A percentile compares a stretch with the other conserved stretches of the same genome.
phyloP scores from a whole-genome alignment of 2,113 vertebrate species.

The Clupea harengus region DNA sequence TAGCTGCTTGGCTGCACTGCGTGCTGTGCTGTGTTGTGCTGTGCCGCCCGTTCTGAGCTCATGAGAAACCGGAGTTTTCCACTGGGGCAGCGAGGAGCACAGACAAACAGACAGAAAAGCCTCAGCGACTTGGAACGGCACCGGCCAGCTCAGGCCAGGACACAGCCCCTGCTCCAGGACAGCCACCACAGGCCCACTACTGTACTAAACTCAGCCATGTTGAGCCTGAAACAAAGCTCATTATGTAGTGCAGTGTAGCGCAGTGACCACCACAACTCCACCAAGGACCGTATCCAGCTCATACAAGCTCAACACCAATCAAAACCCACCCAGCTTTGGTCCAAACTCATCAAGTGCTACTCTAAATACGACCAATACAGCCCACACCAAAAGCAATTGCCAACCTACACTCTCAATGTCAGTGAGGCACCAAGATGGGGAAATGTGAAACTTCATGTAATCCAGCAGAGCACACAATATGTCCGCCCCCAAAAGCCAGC shows the following conservation, averaged over 20 bases:
- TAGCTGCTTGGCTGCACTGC: slow-evolving; percentile 53
- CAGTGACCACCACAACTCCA: not conserved
- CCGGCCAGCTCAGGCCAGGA: not conserved
- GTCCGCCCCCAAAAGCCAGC: not conserved
- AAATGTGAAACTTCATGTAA: not conserved
- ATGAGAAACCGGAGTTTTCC: slow-evolving; percentile 59
- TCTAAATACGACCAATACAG: not conserved
- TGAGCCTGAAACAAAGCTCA: not conserved
- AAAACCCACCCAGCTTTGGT: not conserved
- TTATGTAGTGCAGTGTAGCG: not conserved
- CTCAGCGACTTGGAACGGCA: not conserved
- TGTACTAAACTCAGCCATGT: not conserved
- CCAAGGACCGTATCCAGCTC: not conserved
- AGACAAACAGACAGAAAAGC: not conserved
- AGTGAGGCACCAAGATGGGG: not conserved
- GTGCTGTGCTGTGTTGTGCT: slow-evolving; percentile 31
- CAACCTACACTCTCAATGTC: not conserved
- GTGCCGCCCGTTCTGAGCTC: slow-evolving; percentile 28
- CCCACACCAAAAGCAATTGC: not conserved
- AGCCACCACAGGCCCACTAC: not conserved
- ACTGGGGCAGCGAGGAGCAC: slow-evolving; percentile 45
- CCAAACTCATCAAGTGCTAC: not conserved
- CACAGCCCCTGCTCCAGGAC: not conserved
- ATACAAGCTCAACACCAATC: not conserved
- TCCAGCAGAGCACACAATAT: not conserved